Conservation (phyloP, 2,797 vertebrate genomes). For the Myripristis jacobus region DNA sequence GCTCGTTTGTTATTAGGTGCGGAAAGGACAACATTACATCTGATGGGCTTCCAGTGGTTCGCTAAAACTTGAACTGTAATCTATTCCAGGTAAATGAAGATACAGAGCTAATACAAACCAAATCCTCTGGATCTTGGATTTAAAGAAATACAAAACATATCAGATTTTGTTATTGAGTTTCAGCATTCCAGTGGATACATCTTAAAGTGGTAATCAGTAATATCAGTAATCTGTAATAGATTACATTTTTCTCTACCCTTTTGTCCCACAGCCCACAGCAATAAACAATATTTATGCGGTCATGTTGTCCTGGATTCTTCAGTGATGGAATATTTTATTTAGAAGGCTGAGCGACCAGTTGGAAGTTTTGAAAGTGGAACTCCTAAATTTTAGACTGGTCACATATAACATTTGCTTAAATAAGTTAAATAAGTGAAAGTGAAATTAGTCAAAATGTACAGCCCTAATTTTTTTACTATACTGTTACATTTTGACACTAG, state of each 20-base stretch:
- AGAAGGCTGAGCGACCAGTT: conserved; percentile 31
- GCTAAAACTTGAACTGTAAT: conserved; percentile 30
- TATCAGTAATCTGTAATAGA: too few relatives aligned
- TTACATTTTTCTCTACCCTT: background rate
- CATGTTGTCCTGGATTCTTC: conserved; percentile 29
- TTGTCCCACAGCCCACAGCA: background rate
- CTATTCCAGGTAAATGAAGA: conserved; percentile 28
- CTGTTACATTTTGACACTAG: background rate
- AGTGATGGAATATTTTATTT: conserved; percentile 40
- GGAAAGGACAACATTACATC: conserved; percentile 27
- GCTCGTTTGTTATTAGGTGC: background rate
- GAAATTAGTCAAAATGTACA: too few relatives aligned
- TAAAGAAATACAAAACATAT: too few relatives aligned
- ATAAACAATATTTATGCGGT: conserved; percentile 12
- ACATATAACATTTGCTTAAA: too few relatives aligned
- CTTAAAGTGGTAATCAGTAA: too few relatives aligned
- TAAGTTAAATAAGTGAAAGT: too few relatives aligned
- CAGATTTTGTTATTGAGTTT: background rate
- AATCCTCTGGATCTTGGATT: conserved; percentile 2
- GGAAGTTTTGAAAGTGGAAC: conserved; percentile 21
- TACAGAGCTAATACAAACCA: background rate
- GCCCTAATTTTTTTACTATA: too few relatives aligned
- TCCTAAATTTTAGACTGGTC: too few relatives aligned
- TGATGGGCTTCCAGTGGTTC: conserved; percentile 33
- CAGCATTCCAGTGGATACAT: background rate